A percentile compares a stretch with the other conserved stretches of the same genome.
These are phyloP conservation scores for Atta cephalotes DNA, from an alignment of 1,140 invertebrate species.

Conservation along the genomic window DNA sequence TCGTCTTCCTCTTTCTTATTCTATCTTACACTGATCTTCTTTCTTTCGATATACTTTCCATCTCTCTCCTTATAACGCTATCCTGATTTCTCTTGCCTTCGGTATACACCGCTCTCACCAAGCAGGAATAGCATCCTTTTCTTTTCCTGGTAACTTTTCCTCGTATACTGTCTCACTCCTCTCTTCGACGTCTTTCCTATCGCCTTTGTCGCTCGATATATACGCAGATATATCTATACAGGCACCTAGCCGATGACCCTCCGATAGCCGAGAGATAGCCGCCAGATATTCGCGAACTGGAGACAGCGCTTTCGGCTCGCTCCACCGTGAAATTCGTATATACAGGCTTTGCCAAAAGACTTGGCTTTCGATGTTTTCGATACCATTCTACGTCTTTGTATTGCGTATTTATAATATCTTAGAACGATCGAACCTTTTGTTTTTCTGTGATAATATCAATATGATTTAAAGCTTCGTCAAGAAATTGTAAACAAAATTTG, in stretches of 20 bases:
- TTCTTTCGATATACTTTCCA: slow-evolving; percentile 49
- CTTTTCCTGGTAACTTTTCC: slow-evolving; percentile 66
- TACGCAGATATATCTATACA: slow-evolving; percentile 67
- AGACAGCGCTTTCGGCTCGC: slow-evolving; percentile 73
- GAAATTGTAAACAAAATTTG: not conserved
- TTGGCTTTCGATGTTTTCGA: slow-evolving; percentile 22
- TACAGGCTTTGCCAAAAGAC: slow-evolving; percentile 73
- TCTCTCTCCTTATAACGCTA: slow-evolving; percentile 46
- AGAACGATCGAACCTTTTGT: not conserved
- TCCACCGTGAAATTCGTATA: slow-evolving; percentile 76
- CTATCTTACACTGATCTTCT: slow-evolving; percentile 59
- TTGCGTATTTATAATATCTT: not conserved
- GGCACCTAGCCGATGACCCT: slow-evolving; percentile 79
- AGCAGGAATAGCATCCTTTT: slow-evolving; percentile 22
- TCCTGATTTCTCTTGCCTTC: slow-evolving; percentile 37
- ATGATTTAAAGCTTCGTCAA: not conserved
- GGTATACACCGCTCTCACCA: slow-evolving; percentile 58
- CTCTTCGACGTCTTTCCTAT: slow-evolving; percentile 21
- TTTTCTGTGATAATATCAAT: not conserved
- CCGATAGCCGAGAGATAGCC: slow-evolving; percentile 80
- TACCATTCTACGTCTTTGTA: not conserved
- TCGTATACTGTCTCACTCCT: not conserved
- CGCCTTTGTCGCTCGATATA: slow-evolving; percentile 56
- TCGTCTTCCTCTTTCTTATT: slow-evolving; percentile 61
- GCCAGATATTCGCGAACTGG: slow-evolving; percentile 81